Percentiles rank a stretch among this genome's conserved stretches.
Conservation (phyloP, 2,888 invertebrate genomes). For the Magallana nippona region DNA sequence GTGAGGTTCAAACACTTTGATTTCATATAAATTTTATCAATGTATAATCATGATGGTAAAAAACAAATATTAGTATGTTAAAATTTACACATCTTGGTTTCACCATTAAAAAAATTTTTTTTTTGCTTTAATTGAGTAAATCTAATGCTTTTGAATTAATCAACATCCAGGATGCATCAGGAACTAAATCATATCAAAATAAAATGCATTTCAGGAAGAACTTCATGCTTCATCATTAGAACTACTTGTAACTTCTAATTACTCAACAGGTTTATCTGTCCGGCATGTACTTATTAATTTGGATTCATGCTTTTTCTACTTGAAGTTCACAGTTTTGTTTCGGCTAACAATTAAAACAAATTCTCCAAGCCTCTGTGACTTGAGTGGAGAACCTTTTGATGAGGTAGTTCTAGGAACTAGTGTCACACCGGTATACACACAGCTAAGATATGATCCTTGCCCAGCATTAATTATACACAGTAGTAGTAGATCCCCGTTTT, state of each 20-base stretch:
- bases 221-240: not conserved
- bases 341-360: not conserved
- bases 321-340: not conserved
- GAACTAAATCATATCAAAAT: not conserved
- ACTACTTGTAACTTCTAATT: constrained; percentile 24
- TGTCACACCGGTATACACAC: not conserved
- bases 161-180: not conserved
- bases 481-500: not conserved
- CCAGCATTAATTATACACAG: not conserved
- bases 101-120: no score
- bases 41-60: not conserved
- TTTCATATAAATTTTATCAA: not conserved
- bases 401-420: no score
- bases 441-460: not conserved
- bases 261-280: not conserved
- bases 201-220: not conserved
- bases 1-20: not conserved
- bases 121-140: not conserved
- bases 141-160: not conserved
- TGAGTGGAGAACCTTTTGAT: no score
- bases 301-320: constrained; percentile 12
- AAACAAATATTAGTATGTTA: not conserved
- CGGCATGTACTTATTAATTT: not conserved
- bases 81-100: not conserved
- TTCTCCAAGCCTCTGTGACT: no score